Evolutionary conservation across 2,888 invertebrate species (phyloP).

Genomic region (Meandrusa payeni): DNA sequence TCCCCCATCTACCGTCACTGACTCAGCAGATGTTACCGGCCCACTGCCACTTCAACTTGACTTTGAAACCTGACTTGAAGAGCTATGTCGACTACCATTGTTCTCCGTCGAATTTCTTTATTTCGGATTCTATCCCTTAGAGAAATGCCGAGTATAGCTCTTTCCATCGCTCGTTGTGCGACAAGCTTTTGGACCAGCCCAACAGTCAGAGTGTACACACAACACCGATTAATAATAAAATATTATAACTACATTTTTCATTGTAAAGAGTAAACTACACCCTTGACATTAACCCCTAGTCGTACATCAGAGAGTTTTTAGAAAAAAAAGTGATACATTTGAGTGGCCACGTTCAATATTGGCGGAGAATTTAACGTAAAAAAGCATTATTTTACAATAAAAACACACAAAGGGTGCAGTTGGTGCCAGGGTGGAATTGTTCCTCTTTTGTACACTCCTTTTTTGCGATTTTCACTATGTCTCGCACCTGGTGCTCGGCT

Average conservation of each 20-base stretch:
- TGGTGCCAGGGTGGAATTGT: conserved; percentile 26
- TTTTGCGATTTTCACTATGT: conserved; percentile 4
- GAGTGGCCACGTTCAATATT: conserved; percentile 19
- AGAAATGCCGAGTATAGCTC: no score
- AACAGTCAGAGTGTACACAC: no score
- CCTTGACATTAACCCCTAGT: conserved; percentile 15
- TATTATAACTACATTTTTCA: conserved; percentile 5
- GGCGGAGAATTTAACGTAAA: conserved; percentile 3
- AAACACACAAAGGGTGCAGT: conserved; percentile 28
- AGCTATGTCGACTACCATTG: no score
- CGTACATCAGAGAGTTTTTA: conserved; percentile 18
- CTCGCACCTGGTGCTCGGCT: conserved; percentile 14
- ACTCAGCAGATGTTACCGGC: no score
- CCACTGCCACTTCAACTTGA: no score
- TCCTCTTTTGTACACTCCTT: conserved; percentile 18
- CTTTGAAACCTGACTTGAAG: no score
- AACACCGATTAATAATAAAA: no score
- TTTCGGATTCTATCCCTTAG: no score
- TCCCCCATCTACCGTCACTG: no score
- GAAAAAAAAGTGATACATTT: conserved; percentile 15
- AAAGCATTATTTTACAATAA: conserved; percentile 24
- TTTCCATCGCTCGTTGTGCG: no score
- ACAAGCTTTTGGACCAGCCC: no score
- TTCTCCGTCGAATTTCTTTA: no score
- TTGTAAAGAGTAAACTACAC: conserved; percentile 15